Conservation (phyloP, 2,113 vertebrate genomes). For the Hymenochirus boettgeri region DNA sequence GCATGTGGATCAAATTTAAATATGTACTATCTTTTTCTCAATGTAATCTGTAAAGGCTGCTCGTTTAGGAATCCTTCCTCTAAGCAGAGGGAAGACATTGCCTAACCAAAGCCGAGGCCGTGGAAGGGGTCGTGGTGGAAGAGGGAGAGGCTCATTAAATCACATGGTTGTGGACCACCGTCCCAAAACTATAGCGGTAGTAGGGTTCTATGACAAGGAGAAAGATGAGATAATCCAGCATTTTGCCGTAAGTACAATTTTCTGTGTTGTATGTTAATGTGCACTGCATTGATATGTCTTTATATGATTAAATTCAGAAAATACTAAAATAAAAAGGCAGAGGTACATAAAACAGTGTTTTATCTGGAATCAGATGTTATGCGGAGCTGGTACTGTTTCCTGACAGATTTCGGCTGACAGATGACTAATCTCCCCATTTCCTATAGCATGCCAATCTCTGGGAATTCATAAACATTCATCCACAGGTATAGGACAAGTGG, state of each 20-base stretch:
- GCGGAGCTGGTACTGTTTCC: too few relatives aligned
- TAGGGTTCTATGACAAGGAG: constrained; percentile 84
- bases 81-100: constrained; percentile 72
- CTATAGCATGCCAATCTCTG: too few relatives aligned
- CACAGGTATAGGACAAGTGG: too few relatives aligned
- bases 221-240: constrained; percentile 92
- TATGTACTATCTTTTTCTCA: neutral
- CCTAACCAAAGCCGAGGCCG: constrained; percentile 63
- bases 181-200: constrained; percentile 80
- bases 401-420: too few relatives aligned
- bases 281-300: too few relatives aligned
- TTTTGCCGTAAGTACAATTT: constrained; percentile 78
- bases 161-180: constrained; percentile 98
- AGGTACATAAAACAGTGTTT: too few relatives aligned
- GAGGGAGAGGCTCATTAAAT: constrained; percentile 70
- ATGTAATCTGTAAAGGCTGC: constrained; percentile 70
- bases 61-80: constrained; percentile 80
- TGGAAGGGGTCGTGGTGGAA: constrained; percentile 76
- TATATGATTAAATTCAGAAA: too few relatives aligned
- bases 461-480: too few relatives aligned
- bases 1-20: too few relatives aligned
- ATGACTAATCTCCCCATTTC: too few relatives aligned
- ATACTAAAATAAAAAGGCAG: too few relatives aligned
- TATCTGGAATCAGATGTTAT: too few relatives aligned
- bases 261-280: neutral